Base-by-base conservation (phyloP, 2,888 invertebrate species). In the Tenthredo amoena region DNA sequence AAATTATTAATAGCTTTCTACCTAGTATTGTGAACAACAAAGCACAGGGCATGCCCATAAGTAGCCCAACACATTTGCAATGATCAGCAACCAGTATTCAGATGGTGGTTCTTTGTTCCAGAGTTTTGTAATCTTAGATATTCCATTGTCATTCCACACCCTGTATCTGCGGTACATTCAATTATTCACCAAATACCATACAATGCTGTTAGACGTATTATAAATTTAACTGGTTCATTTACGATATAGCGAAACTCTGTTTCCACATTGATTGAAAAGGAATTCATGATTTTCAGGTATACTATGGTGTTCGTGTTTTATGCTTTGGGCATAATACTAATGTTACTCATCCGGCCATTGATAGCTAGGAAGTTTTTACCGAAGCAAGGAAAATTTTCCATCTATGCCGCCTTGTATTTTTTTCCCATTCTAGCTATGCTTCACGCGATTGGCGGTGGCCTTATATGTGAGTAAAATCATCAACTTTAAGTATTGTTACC, bases 391-490 rank as follows among this genome's bases (percentile, higher is more conserved):
- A 97, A 96, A 91, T 96, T 96, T 91, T 97, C 99, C 0, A 96
- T 99, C 87, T 99, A 99, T 93, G 97, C 98, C 82, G 99, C 99
- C 0, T 95, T 99, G 87, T 99, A 99, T 93, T 99, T 99, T 92
- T 96, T 98, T 88, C 99, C 99, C 0, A 96, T 98, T 88, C 94
- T 99, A 31, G 97, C 97, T 1, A 94, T 99, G 0, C 94, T 97
- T 50, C 99, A 99, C 92, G 98, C 99, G 2, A 94, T 98, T 31
- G 96, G 98, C 86, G 98, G 98, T 86, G 99, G 99, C 77, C 94
- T 99, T 82, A 96, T 99, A 91, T 99, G 99, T 98, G 95, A 96
- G 97, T 95, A 84, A 86, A 62, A 58, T 84, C 58, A 50, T 40
- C 62, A 37, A 50, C 43, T 2, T 47, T 12, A 9, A 9, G 47